These are phyloP conservation scores for Eulithis prunata DNA, from an alignment of 2,888 invertebrate species.

Conservation along the genomic window DNA sequence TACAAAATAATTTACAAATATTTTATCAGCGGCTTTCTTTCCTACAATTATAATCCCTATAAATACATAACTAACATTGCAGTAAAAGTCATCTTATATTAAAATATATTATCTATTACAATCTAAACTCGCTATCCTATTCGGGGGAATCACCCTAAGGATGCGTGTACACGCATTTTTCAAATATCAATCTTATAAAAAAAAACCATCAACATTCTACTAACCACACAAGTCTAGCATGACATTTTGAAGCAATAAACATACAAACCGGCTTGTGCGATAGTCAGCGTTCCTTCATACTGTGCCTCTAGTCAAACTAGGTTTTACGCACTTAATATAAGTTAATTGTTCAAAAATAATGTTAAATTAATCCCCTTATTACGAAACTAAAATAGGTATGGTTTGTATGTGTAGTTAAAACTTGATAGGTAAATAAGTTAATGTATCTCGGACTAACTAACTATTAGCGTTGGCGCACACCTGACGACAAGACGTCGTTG, in stretches of 20 bases:
- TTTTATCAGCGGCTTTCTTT: slow-evolving; percentile 51
- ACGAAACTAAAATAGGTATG: too few relatives aligned
- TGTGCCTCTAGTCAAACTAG: slow-evolving; percentile 43
- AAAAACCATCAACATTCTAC: slow-evolving; percentile 13
- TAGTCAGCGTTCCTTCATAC: slow-evolving; percentile 18
- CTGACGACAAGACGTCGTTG: too few relatives aligned
- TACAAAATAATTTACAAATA: slow-evolving; percentile 78
- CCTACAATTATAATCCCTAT: slow-evolving; percentile 43
- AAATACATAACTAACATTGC: slow-evolving; percentile 59
- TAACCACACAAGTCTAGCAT: slow-evolving; percentile 5
- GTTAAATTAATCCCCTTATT: too few relatives aligned
- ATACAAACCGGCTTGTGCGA: slow-evolving; percentile 12
- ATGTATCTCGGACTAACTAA: too few relatives aligned
- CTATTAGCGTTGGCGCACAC: too few relatives aligned
- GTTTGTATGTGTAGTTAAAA: too few relatives aligned
- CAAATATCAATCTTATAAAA: slow-evolving; percentile 30
- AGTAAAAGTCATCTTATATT: slow-evolving; percentile 64
- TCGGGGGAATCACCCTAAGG: slow-evolving; percentile 30
- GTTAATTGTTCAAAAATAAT: slow-evolving; percentile 5
- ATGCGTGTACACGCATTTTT: slow-evolving; percentile 37
- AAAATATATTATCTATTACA: slow-evolving; percentile 69
- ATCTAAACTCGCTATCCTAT: slow-evolving; percentile 45
- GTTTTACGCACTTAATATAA: not conserved
- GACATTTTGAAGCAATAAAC: slow-evolving; percentile 3
- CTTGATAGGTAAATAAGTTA: too few relatives aligned